These are phyloP conservation scores for Drosophila longiperda DNA, from an alignment of 2,888 invertebrate species.

Conservation along the genomic window DNA sequence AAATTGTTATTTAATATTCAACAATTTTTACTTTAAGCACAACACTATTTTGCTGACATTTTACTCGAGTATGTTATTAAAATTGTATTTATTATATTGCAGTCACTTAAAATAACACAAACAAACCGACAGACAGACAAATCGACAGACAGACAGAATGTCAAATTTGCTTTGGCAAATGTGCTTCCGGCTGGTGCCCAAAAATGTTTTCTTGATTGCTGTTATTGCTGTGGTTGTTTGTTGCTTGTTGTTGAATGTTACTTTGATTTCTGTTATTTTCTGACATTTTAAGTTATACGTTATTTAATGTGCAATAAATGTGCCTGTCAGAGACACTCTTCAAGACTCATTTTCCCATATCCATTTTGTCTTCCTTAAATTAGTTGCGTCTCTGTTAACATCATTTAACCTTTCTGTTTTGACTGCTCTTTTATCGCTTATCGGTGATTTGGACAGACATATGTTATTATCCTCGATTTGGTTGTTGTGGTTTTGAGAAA, in stretches of 20 bases:
- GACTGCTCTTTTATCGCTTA: constrained; percentile 5
- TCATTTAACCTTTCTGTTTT: constrained; percentile 8
- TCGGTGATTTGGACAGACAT: constrained; percentile 23
- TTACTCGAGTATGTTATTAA: constrained; percentile 13
- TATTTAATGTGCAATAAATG: constrained; percentile 77
- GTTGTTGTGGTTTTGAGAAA: neutral
- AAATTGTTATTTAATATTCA: neutral
- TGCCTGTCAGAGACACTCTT: constrained; percentile 66
- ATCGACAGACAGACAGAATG: neutral
- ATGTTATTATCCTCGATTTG: neutral
- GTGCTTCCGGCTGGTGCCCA: constrained; percentile 58
- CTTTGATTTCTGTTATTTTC: constrained; percentile 51
- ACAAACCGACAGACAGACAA: neutral
- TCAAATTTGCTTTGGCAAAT: constrained; percentile 17
- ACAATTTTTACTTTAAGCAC: neutral
- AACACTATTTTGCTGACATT: constrained; percentile 11
- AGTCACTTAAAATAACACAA: constrained; percentile 24
- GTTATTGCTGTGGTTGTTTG: constrained; percentile 13
- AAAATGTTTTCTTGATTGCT: constrained; percentile 18
- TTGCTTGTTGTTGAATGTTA: constrained; percentile 32
- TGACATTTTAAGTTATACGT: constrained; percentile 45
- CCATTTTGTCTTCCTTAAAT: neutral
- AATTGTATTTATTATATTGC: constrained; percentile 25
- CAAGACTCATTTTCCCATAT: neutral
- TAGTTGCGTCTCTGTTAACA: constrained; percentile 4